These are phyloP conservation scores for Dipus sagitta DNA, from an alignment of 2,797 vertebrate species.

Conservation along the genomic window DNA sequence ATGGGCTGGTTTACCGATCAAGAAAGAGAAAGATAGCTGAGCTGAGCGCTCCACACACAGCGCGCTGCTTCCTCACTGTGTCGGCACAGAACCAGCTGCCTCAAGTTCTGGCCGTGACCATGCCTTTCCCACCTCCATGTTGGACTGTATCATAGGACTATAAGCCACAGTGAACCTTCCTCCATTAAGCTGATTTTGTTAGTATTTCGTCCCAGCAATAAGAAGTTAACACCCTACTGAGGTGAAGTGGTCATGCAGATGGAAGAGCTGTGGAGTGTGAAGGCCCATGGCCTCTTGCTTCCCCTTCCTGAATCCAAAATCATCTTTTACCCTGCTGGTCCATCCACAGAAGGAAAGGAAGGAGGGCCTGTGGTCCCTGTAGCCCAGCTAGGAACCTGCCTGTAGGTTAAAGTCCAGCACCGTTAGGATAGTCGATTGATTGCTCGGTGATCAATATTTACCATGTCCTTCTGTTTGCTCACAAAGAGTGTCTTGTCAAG, in stretches of 20 bases:
- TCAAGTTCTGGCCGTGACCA: too few species aligned
- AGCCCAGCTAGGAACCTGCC: background rate
- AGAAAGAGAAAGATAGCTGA: too few species aligned
- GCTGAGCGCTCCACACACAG: too few species aligned
- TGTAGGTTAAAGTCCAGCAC: background rate
- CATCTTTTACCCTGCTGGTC: background rate
- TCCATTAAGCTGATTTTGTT: too few species aligned
- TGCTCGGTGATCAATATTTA: slow-evolving; percentile 72
- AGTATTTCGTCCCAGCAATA: too few species aligned
- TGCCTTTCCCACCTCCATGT: background rate
- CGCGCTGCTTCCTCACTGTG: background rate
- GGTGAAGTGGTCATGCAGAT: background rate
- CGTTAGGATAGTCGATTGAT: background rate
- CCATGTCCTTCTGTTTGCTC: slow-evolving; percentile 72
- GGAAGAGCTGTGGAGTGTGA: too few species aligned
- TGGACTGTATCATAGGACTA: too few species aligned
- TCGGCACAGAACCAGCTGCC: too few species aligned
- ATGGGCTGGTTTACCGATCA: too few species aligned
- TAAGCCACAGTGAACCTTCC: too few species aligned
- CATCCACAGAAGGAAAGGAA: background rate
- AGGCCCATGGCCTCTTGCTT: background rate
- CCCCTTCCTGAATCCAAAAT: background rate
- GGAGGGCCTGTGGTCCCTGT: background rate
- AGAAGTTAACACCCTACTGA: background rate
- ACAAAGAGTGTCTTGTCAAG: slow-evolving; percentile 78